Conservation (phyloP, 1,140 invertebrate genomes). For the Calycopis cecrops region DNA sequence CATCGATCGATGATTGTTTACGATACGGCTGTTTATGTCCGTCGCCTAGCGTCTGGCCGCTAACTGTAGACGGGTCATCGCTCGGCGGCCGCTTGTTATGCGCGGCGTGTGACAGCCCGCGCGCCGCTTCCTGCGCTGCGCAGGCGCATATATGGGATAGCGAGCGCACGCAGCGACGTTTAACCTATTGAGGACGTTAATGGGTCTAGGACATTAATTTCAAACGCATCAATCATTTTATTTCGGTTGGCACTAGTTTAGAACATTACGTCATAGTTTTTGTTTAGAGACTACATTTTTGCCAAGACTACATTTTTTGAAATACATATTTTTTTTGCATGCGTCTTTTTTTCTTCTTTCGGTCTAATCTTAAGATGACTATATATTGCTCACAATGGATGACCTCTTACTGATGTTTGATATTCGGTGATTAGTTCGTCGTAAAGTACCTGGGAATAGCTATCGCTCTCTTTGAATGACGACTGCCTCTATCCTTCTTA, state of each 20-base stretch:
- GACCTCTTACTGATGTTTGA: no score
- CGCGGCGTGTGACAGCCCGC: constrained; percentile 46
- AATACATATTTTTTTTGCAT: no score
- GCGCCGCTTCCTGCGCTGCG: constrained; percentile 47
- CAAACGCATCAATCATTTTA: not conserved
- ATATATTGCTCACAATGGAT: no score
- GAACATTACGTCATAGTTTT: no score
- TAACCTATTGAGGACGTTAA: constrained; percentile 17
- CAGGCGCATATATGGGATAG: constrained; percentile 42
- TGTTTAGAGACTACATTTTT: no score
- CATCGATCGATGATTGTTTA: not conserved
- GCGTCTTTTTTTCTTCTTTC: no score
- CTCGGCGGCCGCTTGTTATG: constrained; percentile 41
- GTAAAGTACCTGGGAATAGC: no score
- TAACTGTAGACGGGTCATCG: constrained; percentile 51
- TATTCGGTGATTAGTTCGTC: no score
- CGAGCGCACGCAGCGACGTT: constrained; percentile 34
- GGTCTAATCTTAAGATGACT: no score
- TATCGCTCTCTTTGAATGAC: no score
- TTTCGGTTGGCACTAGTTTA: not conserved
- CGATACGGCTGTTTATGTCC: constrained; percentile 14
- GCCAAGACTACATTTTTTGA: no score
- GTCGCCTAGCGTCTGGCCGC: constrained; percentile 17
- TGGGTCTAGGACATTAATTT: not conserved
- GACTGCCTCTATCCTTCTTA: no score